Base-by-base conservation (phyloP, 1,140 invertebrate species). In the Aphaenogaster rudis region DNA sequence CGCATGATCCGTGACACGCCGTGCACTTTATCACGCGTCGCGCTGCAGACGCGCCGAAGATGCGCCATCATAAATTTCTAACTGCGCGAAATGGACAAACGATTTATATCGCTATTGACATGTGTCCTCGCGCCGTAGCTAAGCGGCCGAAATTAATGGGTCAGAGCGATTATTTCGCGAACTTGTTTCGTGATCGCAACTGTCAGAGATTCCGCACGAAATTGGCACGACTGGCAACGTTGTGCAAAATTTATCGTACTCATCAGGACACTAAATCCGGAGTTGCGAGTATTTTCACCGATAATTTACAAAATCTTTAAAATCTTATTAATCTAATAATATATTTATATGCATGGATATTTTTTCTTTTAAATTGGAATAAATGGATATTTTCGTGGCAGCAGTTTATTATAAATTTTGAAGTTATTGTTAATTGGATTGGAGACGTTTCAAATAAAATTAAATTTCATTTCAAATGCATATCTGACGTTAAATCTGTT, bases 41-140 rank as follows among this genome's bases (percentile, higher is more conserved):
- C 39, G 57, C 33, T 52, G 45, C 63, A 63, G 36, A 61, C 76
- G 13, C 4, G 67, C 21, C 39, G 3, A 61, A 84, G 80, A 61
- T 42, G 54, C 39, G 69, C 54, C 3, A 39, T 76, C 54, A 54
- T 76, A 50, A 61, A 84, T 84, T 42, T 39, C 17, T 61, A 74
- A 50, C 69, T 48, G 42, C 42, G 28, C 28, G 39, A 74, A 82
- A 82, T 82, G 67, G 80, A 84, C 67, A 59, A 72, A 45, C 42
- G 69, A 84, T 84, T 84, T 76, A 74, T 84, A 76, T 74, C 33
- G 5, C 69, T 84, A 84, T 63, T 69, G 69, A 84, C 54, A 76
- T n/a, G 42, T 63, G 69, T 76, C 54, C 42, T 28, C 57, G n/a
- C 42, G n/a, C 42, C 57, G 42, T 39, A 84, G 54, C 28, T 76